Evolutionary conservation across 1,140 invertebrate genomes (phyloP).

Genomic region (Oedothorax gibbosus): DNA sequence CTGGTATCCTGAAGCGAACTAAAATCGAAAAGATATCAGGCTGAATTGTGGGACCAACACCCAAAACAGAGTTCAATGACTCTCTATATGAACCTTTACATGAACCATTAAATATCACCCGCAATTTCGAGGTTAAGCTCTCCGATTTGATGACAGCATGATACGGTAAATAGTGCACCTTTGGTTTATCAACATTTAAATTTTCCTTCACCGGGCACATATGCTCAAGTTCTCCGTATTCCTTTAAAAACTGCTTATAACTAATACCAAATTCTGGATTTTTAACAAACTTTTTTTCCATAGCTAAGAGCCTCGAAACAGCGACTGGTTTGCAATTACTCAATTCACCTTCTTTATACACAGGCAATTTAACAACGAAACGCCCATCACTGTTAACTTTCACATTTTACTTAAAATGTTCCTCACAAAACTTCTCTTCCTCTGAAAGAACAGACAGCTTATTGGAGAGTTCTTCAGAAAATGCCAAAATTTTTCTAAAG

Average conservation of each 20-base stretch:
- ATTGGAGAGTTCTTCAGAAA: too few relatives aligned
- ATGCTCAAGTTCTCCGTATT: not conserved
- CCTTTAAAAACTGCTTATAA: not conserved
- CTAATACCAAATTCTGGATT: not conserved
- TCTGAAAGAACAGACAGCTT: too few relatives aligned
- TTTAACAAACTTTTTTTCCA: not conserved
- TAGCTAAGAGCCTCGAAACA: not conserved
- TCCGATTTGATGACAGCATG: not conserved
- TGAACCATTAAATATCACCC: not conserved
- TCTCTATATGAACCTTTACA: not conserved
- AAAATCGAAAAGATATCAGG: conserved; percentile 1
- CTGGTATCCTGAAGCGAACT: not conserved
- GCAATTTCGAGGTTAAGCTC: not conserved
- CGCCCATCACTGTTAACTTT: too few relatives aligned
- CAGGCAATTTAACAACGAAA: too few relatives aligned
- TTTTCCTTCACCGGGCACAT: not conserved
- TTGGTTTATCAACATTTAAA: not conserved
- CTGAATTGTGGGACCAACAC: not conserved
- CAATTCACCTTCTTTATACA: too few relatives aligned
- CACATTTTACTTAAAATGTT: too few relatives aligned
- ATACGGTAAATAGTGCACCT: not conserved
- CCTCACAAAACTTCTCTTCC: too few relatives aligned
- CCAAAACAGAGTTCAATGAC: not conserved
- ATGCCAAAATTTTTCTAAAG: too few relatives aligned
- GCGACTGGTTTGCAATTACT: too few relatives aligned